Evolutionary conservation across 2,113 vertebrate species (phyloP).

Genomic region (Desmodus rotundus): DNA sequence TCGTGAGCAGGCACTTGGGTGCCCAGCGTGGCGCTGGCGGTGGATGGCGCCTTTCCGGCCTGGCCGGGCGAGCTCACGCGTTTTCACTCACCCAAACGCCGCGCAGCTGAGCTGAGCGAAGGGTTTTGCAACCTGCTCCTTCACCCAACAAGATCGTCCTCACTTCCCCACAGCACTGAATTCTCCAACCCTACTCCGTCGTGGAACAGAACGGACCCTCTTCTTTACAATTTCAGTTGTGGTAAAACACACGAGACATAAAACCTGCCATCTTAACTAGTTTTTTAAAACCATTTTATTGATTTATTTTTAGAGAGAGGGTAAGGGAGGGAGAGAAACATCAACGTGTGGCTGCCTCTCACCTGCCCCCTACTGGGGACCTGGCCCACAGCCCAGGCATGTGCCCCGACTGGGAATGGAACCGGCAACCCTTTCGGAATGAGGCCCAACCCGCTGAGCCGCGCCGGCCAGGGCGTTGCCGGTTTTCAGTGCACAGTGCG

Average conservation of each 20-base stretch:
- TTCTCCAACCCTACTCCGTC: background rate
- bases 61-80: rapidly evolving
- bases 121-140: rapidly evolving
- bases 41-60: background rate
- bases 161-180: rapidly evolving
- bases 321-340: no score
- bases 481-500: no score
- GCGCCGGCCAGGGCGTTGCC: no score
- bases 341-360: no score
- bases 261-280: rapidly evolving
- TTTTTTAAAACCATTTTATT: no score
- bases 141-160: rapidly evolving
- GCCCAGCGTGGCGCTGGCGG: rapidly evolving
- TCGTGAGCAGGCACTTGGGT: rapidly evolving
- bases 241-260: rapidly evolving
- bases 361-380: no score
- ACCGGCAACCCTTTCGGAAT: no score
- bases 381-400: no score
- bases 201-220: rapidly evolving
- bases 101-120: rapidly evolving
- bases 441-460: no score
- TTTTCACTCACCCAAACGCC: rapidly evolving
- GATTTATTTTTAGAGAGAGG: no score
- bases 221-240: background rate
- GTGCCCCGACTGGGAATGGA: no score